A percentile compares a stretch with the other conserved stretches of the same genome.
Conservation (phyloP, 2,113 vertebrate species). For the Bos javanicus region DNA sequence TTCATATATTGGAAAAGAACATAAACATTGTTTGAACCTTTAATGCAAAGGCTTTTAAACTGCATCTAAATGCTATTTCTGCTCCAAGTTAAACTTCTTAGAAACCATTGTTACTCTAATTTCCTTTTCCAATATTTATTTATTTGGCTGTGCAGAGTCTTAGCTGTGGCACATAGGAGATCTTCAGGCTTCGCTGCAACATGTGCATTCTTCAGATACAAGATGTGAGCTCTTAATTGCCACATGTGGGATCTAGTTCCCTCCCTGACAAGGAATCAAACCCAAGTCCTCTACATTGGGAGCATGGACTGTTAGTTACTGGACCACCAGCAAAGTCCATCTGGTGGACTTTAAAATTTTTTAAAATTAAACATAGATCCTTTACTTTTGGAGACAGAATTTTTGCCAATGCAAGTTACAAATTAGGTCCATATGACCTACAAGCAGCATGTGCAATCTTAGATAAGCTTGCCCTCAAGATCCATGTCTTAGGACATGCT, state of each 20-base stretch:
- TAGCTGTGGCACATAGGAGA: neutral
- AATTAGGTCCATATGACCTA: neutral
- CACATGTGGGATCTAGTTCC: neutral
- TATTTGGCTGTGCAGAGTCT: neutral
- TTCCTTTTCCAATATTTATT: neutral
- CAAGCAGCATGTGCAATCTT: neutral
- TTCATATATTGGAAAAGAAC: neutral
- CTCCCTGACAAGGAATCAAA: neutral
- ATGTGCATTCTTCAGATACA: neutral
- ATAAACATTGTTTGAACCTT: conserved; percentile 8
- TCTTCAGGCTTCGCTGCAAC: neutral
- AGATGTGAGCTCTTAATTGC: neutral
- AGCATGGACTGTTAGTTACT: neutral
- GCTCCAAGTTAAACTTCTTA: neutral
- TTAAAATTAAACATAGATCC: neutral
- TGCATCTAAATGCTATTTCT: neutral
- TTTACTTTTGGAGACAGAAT: neutral
- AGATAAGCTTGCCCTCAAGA: neutral
- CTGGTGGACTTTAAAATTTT: neutral
- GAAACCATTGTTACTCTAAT: neutral
- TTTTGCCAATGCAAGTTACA: neutral
- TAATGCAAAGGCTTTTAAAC: neutral
- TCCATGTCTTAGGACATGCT: neutral
- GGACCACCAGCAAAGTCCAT: neutral
- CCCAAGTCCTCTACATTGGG: neutral